A percentile compares a stretch with the other conserved stretches of the same genome.
Conservation (phyloP, 1,140 invertebrate genomes). For the Halyomorpha halys region DNA sequence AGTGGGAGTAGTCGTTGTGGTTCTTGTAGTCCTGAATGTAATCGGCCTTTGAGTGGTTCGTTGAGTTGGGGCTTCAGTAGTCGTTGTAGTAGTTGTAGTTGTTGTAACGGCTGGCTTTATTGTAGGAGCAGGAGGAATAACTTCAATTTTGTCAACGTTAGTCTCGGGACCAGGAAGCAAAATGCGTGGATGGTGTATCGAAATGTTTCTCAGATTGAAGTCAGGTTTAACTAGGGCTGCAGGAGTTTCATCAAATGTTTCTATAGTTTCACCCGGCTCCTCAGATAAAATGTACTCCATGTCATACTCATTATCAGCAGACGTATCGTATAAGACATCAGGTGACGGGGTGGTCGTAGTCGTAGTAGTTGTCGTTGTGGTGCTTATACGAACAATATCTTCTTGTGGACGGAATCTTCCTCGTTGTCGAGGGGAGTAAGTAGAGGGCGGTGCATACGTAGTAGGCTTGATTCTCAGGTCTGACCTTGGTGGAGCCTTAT, state of each 20-base stretch:
- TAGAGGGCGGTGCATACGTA: neutral
- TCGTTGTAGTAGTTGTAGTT: constrained; percentile 18
- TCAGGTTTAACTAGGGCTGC: neutral
- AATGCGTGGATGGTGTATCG: neutral
- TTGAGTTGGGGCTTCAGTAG: neutral
- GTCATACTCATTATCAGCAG: constrained; percentile 20
- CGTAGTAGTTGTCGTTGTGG: constrained; percentile 1
- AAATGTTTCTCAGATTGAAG: constrained; percentile 13
- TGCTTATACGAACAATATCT: neutral
- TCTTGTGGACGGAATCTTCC: constrained; percentile 7
- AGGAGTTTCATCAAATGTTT: constrained; percentile 14
- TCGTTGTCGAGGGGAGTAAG: neutral
- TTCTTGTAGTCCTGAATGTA: constrained; percentile 8
- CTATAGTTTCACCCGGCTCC: constrained; percentile 16
- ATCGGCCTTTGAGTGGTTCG: neutral
- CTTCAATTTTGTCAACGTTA: constrained; percentile 7
- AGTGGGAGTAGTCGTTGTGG: constrained; percentile 14
- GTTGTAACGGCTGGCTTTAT: constrained; percentile 4
- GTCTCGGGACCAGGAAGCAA: constrained; percentile 1
- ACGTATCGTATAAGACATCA: constrained; percentile 16
- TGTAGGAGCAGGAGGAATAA: neutral
- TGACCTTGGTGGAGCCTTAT: constrained; percentile 3
- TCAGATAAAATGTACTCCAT: constrained; percentile 21
- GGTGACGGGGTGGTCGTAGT: constrained; percentile 20
- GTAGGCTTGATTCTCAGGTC: neutral